These are phyloP conservation scores for Manacus vitellinus DNA, from an alignment of 2,113 vertebrate species.

Conservation along the genomic window DNA sequence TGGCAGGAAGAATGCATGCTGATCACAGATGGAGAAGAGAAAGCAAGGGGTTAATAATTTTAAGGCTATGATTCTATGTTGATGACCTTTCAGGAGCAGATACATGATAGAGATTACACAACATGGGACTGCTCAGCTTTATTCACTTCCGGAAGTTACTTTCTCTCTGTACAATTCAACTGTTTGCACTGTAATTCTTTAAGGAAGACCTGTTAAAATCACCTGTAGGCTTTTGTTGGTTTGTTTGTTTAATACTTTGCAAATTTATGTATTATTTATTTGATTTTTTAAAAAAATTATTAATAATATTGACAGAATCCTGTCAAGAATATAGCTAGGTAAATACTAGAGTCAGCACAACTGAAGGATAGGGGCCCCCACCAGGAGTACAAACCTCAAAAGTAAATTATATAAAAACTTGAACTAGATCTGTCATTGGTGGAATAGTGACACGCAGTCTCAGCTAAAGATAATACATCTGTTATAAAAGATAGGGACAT, in stretches of 20 bases:
- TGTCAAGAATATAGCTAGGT: neutral
- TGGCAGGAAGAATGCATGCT: neutral
- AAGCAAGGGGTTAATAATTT: neutral
- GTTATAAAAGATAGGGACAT: neutral
- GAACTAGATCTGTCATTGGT: neutral
- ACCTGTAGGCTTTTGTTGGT: accelerated
- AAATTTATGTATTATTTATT: neutral
- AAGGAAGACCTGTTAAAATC: neutral
- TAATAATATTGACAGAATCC: neutral
- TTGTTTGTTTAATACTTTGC: neutral
- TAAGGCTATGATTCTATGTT: neutral
- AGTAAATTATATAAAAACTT: neutral
- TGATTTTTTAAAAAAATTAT: accelerated
- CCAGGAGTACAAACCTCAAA: neutral
- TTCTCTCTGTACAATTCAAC: neutral
- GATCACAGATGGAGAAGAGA: neutral
- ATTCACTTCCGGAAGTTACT: neutral
- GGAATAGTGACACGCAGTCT: neutral
- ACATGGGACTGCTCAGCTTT: neutral
- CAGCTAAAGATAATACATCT: neutral
- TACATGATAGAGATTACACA: neutral
- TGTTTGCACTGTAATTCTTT: neutral
- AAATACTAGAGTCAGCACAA: neutral
- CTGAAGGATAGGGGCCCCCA: neutral
- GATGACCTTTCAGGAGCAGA: neutral